Conservation (phyloP, 2,797 vertebrate species). For the Lagocephalus sceleratus region DNA sequence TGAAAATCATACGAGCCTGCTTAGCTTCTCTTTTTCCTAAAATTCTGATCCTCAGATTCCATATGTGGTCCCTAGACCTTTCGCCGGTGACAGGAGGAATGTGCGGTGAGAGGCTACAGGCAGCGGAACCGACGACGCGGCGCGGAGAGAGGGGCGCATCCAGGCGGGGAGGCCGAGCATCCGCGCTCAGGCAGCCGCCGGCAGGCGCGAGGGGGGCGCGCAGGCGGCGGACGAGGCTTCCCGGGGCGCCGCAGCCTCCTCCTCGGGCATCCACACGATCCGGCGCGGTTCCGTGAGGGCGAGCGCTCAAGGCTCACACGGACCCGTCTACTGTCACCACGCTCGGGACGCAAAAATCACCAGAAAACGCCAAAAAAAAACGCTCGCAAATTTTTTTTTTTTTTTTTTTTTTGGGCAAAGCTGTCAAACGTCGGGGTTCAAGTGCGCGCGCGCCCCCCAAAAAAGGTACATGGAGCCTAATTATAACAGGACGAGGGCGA, state of each 20-base stretch:
- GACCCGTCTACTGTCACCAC: constrained; percentile 64
- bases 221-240: constrained; percentile 50
- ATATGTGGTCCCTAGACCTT: constrained; percentile 76
- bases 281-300: constrained; percentile 48
- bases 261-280: constrained; percentile 61
- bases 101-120: constrained; percentile 43
- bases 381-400: neutral
- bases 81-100: constrained; percentile 58
- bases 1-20: constrained; percentile 57
- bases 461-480: constrained; percentile 2
- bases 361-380: constrained; percentile 15
- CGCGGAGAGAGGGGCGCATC: constrained; percentile 66
- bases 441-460: constrained; percentile 25
- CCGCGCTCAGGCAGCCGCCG: constrained; percentile 70
- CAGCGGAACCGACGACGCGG: constrained; percentile 60
- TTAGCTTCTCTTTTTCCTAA: constrained; percentile 78
- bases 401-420: constrained; percentile 1
- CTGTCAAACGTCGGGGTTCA: constrained; percentile 14
- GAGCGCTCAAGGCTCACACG: constrained; percentile 35
- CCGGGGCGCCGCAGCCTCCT: constrained; percentile 50
- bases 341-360: constrained; percentile 16
- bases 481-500: constrained; percentile 32
- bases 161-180: constrained; percentile 72
- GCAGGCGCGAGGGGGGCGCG: constrained; percentile 48
- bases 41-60: constrained; percentile 82